Evolutionary conservation across 2,888 invertebrate species (phyloP), one percentile per base, ranked within the genome.

Genomic region (Proisotoma minuta): DNA sequence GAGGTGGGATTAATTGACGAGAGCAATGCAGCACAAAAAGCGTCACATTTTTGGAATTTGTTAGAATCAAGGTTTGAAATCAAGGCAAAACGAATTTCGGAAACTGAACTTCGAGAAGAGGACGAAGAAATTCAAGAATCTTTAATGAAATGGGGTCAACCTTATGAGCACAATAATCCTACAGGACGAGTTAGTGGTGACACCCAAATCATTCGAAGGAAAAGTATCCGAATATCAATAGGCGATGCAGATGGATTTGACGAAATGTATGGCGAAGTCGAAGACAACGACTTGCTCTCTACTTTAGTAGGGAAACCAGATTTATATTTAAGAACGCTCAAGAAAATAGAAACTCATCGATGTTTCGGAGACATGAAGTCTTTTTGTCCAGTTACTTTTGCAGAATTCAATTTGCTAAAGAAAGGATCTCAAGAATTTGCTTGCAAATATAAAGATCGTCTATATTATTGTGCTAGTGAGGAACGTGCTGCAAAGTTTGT

Each of bases 311-410:
- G 47, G 5, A 61, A 66, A 49, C 69, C 69, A 5, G 63, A 66
- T 22, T 18, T 58, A 12, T 69, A 63, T 52, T 56, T 62, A 12
- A 56, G 71, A 57, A 60, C 61, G 2, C 15, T 59, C 1, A 50
- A 43, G 8, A 52, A 62, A 12, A 22, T 49, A 5, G 62, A 69
- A 29, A 59, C 58, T 2, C 76, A 76, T 43, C 75, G 79, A 56
- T 77, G 77, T 62, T 79, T 83, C 59, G 83, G 86, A n/a, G 83
- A 84, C 75, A 84, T 82, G 1, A 78, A 78, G 65, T 73, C 79
- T 70, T 86, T 81, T 73, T 87, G 87, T 74, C 86, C 87, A 0
- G 80, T 86, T 29, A 78, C 83, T n/a, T 82, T 81, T 73, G 77
- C 77, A 59, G 78, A 82, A 43, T 75, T 82, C 69, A 78, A 80